Conservation (phyloP, 2,797 vertebrate genomes). For the Myotis planiceps region DNA sequence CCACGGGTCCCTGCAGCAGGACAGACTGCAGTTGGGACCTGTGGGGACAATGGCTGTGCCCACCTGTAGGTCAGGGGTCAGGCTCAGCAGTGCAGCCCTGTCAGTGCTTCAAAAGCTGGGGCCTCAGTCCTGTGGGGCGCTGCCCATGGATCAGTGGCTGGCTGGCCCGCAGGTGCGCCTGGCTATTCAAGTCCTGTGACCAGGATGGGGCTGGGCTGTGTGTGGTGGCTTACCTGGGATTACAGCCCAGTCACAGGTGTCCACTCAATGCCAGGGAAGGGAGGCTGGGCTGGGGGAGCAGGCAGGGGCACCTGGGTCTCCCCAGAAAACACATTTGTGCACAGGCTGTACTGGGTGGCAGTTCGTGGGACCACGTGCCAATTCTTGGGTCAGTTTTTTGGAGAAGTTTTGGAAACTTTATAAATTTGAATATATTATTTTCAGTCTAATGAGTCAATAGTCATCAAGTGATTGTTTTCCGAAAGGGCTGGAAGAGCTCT, state of each 20-base stretch:
- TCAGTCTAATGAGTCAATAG: background rate
- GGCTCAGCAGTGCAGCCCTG: conserved; percentile 85
- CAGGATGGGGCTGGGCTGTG: conserved; percentile 83
- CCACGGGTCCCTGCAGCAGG: conserved; percentile 82
- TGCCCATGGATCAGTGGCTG: conserved; percentile 79
- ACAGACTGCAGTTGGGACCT: conserved; percentile 85
- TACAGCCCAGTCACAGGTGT: conserved; percentile 78
- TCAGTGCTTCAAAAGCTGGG: conserved; percentile 85
- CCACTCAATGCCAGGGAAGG: conserved; percentile 4
- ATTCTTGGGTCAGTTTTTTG: background rate
- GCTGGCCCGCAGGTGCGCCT: conserved; percentile 89
- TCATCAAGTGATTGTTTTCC: background rate
- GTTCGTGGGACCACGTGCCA: background rate
- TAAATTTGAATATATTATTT: conserved; percentile 1
- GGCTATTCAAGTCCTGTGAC: conserved; percentile 87
- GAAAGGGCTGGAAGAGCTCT: background rate
- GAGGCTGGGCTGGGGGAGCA: background rate
- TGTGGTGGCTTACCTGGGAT: conserved; percentile 87
- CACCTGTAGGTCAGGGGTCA: conserved; percentile 94
- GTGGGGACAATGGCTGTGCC: conserved; percentile 91
- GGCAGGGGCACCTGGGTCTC: background rate
- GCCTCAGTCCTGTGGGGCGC: conserved; percentile 73
- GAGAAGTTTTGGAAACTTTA: conserved; percentile 29
- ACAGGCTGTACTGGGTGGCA: background rate
- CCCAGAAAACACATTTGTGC: background rate